Base-by-base conservation (phyloP, 1,140 invertebrate species). In the Pararge aegeria region DNA sequence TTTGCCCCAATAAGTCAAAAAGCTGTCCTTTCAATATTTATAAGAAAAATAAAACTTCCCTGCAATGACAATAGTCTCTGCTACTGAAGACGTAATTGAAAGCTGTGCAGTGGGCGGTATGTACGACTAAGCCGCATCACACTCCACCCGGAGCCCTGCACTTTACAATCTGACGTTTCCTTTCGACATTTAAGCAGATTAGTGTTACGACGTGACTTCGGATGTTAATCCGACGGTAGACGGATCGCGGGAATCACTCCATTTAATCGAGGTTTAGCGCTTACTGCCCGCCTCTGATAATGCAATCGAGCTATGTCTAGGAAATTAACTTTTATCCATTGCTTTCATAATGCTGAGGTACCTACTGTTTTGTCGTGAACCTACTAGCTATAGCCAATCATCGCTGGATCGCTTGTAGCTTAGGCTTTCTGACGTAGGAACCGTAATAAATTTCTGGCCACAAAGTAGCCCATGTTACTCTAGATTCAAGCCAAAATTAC, bases 131-230 rank as follows among this genome's bases (percentile, higher is more conserved):
- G 79, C 82, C 78, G 72, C 76, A 77, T 83, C 79, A 82, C 73
- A 71, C 73, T 67, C 71, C 68, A 72, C 68, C 70, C 68, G 65
- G 66, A 72, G 75, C 81, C 77, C 80, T 86, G 78, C 75, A 78
- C 80, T 77, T 83, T 81, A 80, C 84, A 86, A 89, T 89, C 87
- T 85, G 87, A 89, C 87, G 81, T 89, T 87, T 89, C 87, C 87
- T 89, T 81, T 83, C 79, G 83, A 87, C 84, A 84, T 87, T 87
- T 80, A 80, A 87, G 82, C 78, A 86, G 87, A 87, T 89, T 87
- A 87, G 80, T 81, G 82, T 79, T 87, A 78, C 83, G 73, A 81
- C 76, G 80, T 78, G 72, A 78, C 78, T 82, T 81, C 61, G 77
- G 74, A 86, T 82, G 73, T 81, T 87, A 89, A 87, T 87, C 84